Percentiles rank a stretch among this genome's conserved stretches.
phyloP scores from a whole-genome alignment of 2,113 vertebrate genomes.

The Barbus barbus region DNA sequence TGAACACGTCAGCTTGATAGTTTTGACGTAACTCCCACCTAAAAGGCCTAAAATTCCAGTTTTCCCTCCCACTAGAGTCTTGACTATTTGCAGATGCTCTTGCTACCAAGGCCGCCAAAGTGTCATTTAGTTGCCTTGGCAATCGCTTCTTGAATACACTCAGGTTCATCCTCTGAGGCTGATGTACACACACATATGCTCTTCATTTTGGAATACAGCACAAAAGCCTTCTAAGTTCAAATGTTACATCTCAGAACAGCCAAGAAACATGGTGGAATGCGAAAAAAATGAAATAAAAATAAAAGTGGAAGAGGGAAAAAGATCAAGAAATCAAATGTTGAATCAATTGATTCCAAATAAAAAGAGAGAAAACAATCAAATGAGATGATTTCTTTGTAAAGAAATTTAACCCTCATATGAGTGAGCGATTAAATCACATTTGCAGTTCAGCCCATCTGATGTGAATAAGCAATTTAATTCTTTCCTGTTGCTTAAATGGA shows the following conservation, averaged over 20 bases:
- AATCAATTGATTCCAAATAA: background rate
- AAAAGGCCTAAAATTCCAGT: background rate
- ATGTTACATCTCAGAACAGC: background rate
- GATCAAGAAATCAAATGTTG: background rate
- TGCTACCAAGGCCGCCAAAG: constrained; percentile 34
- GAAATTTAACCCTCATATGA: background rate
- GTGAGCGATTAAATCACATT: background rate
- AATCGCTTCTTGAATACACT: constrained; percentile 42
- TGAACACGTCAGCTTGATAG: background rate
- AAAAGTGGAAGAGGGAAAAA: background rate
- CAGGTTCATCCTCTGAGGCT: constrained; percentile 27
- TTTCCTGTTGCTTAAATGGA: constrained; percentile 15
- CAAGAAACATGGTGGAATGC: background rate
- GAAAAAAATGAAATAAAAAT: background rate
- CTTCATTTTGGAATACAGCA: background rate
- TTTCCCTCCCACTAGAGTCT: constrained; percentile 6
- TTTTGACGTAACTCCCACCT: background rate
- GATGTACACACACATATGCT: constrained; percentile 2
- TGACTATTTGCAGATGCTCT: constrained; percentile 40
- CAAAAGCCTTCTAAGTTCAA: background rate
- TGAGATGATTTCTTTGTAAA: background rate
- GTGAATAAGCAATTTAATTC: constrained; percentile 15
- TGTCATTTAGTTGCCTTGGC: constrained; percentile 47
- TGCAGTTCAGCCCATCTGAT: constrained; percentile 11
- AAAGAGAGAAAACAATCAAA: background rate